phyloP scores from a whole-genome alignment of 2,113 vertebrate genomes.

The Motacilla tschutschensis region DNA sequence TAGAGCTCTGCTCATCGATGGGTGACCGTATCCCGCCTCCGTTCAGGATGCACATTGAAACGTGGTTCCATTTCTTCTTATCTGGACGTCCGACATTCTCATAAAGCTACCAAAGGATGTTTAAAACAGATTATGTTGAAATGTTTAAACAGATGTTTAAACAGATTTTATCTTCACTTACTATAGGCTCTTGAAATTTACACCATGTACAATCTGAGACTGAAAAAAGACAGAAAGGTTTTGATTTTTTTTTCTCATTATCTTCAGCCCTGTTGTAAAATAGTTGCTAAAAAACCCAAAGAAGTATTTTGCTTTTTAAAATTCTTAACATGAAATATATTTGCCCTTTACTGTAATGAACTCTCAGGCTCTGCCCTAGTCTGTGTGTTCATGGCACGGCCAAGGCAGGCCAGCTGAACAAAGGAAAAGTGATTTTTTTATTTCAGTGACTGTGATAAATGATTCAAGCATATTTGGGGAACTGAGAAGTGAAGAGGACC shows the following conservation, averaged over 20 bases:
- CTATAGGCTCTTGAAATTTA: not conserved
- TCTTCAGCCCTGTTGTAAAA: not conserved
- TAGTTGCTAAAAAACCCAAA: not conserved
- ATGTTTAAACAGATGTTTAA: not conserved
- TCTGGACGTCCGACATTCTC: conserved; percentile 75
- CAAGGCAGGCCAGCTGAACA: not conserved
- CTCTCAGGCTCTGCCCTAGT: fast-evolving
- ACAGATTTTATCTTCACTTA: not conserved
- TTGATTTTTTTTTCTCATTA: not conserved
- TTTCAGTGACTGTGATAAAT: not conserved
- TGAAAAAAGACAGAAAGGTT: not conserved
- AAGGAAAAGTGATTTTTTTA: not conserved
- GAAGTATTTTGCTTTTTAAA: not conserved
- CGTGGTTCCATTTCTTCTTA: conserved; percentile 84
- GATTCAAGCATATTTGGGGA: not conserved
- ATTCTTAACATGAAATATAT: not conserved
- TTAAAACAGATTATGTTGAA: not conserved
- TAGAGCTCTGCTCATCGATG: conserved; percentile 79
- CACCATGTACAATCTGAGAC: not conserved
- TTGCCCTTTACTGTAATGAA: not conserved
- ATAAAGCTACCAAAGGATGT: conserved; percentile 75
- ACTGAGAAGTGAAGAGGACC: not conserved
- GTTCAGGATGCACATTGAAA: conserved; percentile 86
- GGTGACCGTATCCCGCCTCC: conserved; percentile 83
- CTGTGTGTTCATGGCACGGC: not conserved